Evolutionary conservation across 2,797 vertebrate species (phyloP).

Genomic region (Takifugu ocellatus): DNA sequence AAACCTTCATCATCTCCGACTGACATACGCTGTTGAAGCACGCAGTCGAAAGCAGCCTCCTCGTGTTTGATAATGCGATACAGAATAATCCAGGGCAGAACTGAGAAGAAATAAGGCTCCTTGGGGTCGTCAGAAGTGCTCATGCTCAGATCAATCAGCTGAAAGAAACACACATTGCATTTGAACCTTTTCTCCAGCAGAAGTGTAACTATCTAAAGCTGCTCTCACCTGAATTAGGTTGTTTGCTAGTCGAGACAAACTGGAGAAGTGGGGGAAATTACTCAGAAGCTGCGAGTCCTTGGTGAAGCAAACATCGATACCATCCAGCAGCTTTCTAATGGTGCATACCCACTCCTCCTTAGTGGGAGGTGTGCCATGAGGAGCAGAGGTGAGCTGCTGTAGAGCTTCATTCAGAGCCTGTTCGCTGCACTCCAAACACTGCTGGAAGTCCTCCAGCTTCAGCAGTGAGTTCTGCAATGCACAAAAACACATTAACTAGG

Average conservation of each 20-base stretch:
- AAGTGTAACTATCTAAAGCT: background rate
- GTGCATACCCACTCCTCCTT: slow-evolving; percentile 95
- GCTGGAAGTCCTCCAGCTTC: slow-evolving; percentile 82
- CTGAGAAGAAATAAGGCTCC: slow-evolving; percentile 90
- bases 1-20: slow-evolving; percentile 85
- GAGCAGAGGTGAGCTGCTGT: slow-evolving; percentile 85
- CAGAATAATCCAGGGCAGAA: slow-evolving; percentile 93
- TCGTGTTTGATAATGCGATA: slow-evolving; percentile 91
- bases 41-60: slow-evolving; percentile 83
- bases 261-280: slow-evolving; percentile 71
- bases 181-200: background rate
- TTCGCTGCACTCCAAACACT: slow-evolving; percentile 90
- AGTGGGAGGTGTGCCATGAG: slow-evolving; percentile 73
- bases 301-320: slow-evolving; percentile 84
- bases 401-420: slow-evolving; percentile 90
- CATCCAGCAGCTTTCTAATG: slow-evolving; percentile 84
- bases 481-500: slow-evolving; percentile 9
- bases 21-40: slow-evolving; percentile 82
- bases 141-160: slow-evolving; percentile 97
- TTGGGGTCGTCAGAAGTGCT: slow-evolving; percentile 88
- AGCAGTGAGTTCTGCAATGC: slow-evolving; percentile 84
- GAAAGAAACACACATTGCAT: slow-evolving; percentile 3
- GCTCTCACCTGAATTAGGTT: slow-evolving; percentile 90
- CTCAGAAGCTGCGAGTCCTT: slow-evolving; percentile 76
- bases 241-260: slow-evolving; percentile 84